Conservation (phyloP, 2,797 vertebrate genomes). For the Clarias laeviceps region DNA sequence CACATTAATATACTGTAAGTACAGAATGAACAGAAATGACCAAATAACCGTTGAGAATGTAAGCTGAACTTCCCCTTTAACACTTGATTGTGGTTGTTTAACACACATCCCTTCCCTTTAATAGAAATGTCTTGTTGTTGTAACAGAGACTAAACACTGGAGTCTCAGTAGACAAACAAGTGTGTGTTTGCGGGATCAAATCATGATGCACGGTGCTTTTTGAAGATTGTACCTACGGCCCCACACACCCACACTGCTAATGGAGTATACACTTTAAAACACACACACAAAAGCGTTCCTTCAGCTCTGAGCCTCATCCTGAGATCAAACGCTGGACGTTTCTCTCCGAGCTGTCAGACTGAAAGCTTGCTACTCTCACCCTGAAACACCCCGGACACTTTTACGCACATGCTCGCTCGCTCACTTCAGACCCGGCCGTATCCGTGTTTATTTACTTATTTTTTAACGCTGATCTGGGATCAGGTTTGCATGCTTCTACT, state of each 20-base stretch:
- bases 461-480: slow-evolving; percentile 10
- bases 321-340: slow-evolving; percentile 7
- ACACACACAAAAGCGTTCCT: not conserved
- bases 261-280: not conserved
- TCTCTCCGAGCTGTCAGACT: slow-evolving; percentile 39
- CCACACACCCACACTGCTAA: not conserved
- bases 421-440: slow-evolving; percentile 3
- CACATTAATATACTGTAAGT: no score
- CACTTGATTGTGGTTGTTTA: not conserved
- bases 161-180: not conserved
- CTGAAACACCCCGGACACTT: slow-evolving; percentile 1
- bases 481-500: not conserved
- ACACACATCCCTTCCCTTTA: not conserved
- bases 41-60: not conserved
- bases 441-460: not conserved
- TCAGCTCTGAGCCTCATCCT: not conserved
- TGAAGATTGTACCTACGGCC: not conserved
- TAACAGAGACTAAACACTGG: not conserved
- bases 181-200: not conserved
- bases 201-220: not conserved
- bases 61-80: not conserved
- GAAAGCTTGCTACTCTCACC: slow-evolving; percentile 5
- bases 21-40: not conserved
- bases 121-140: not conserved
- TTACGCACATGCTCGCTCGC: not conserved